Evolutionary conservation across 2,113 vertebrate genomes (phyloP), one percentile per base, ranked within the genome.

Genomic region (Sylvietta virens): DNA sequence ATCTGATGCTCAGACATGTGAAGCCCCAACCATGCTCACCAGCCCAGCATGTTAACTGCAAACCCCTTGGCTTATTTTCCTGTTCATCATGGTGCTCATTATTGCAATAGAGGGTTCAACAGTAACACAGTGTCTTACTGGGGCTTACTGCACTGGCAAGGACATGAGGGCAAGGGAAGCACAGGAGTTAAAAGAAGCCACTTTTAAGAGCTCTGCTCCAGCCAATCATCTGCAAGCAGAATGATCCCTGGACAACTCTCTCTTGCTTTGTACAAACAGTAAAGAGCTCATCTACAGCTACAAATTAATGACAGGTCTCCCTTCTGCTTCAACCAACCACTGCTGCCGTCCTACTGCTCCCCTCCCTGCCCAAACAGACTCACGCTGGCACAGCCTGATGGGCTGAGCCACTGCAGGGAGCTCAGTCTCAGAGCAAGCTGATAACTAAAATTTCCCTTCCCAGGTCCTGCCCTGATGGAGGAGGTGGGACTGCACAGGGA

Each of bases 61-160:
- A 80, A 57, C 7, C 9, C 45, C 58, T 2, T 13, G 11, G 42
- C 39, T 62, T 14, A 35, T 57, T 14, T 12, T 23, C 9, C 12
- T 11, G 35, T 4, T n/a, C 2, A 0, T 17, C 11, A 69, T 4
- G 17, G 30, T 16, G 20, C 33, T 28, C 66, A 4, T 23, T 48
- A 42, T 1, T 62, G 15, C 18, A 15, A 2, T 0, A 39, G 26
- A 70, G 9, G 6, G 15, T 15, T 64, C 60, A 66, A 3, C 2
- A 77, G 15, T 4, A 48, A 54, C 3, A 3, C 33, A 83, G 2
- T 5, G 23, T 17, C 60, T 31, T 13, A 18, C 10, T 15, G 26
- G 47, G 31, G 3, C 20, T 78, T 15, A 51, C 21, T 21, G 37
- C 10, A 1, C 54, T 27, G 26, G 37, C 44, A 77, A 61, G 45